phyloP scores from a whole-genome alignment of 2,113 vertebrate species.

The Urocynchramus pylzowi region DNA sequence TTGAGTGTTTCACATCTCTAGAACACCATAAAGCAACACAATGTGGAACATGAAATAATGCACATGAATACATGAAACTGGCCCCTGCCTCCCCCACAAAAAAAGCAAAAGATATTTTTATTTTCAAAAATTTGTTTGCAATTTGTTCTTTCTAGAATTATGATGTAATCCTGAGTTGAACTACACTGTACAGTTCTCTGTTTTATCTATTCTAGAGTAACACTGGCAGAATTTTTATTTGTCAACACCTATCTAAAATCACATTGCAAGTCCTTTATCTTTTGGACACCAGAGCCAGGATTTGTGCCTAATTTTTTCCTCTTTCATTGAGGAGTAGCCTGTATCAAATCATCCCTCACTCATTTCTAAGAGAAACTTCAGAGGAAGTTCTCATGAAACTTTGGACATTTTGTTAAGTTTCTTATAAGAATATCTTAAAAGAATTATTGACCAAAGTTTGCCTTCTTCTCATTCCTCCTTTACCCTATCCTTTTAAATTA shows the following conservation, averaged over 20 bases:
- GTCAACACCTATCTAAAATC: neutral
- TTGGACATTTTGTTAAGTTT: neutral
- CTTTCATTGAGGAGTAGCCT: neutral
- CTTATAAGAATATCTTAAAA: neutral
- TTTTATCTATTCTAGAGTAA: neutral
- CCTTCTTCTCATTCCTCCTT: neutral
- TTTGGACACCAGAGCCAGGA: neutral
- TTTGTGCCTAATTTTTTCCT: neutral
- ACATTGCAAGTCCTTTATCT: neutral
- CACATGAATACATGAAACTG: neutral
- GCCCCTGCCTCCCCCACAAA: fast-evolving
- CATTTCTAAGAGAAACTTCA: neutral
- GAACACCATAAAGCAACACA: neutral
- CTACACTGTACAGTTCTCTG: neutral
- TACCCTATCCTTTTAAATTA: fast-evolving
- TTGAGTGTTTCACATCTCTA: neutral
- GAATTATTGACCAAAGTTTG: neutral
- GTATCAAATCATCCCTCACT: neutral
- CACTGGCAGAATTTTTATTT: neutral
- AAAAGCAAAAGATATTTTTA: neutral
- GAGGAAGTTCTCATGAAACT: neutral
- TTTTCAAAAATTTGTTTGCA: neutral
- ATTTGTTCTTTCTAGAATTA: neutral
- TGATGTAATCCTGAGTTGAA: neutral
- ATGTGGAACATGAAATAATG: neutral